Base-by-base conservation (phyloP, 2,888 invertebrate species). In the Isoperla grammatica region DNA sequence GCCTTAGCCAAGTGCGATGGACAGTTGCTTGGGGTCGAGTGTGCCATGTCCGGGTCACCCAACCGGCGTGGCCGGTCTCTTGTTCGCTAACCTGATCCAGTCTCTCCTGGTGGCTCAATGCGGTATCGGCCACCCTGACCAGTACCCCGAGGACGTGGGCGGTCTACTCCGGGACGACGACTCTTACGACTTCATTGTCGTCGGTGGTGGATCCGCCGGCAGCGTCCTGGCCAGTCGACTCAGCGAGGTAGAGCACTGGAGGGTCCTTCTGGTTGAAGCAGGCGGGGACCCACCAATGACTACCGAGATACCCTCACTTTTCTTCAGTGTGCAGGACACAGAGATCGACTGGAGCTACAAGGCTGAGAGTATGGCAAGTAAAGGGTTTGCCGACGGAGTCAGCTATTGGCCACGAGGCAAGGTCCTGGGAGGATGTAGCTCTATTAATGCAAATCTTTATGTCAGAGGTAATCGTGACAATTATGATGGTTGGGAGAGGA, bases 391-490 rank as follows among this genome's bases (percentile, higher is more conserved):
- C 11, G 45, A 13, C 11, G 17, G 11, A 45, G 19, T 15, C 15
- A 29, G 82, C 66, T 72, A 69, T 56, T 83, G 80, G 80, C 77
- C 81, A 0, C 73, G 81, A 19, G 84, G 84, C 0, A 84, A 85
- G 68, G 79, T 79, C 11, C 72, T 84, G 15, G 88, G 88, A 0
- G 88, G 88, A 0, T 76, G 79, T 1, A 82, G 84, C 12, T 75
- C 76, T 0, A 76, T 85, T 2, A 87, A 87, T 70, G 82, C 76
- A 11, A 83, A 87, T 84, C 59, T 85, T 0, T 83, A 87, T 68
- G 69, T 84, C 0, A 74, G 82, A 3, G 87, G 87, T 0, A 82
- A 83, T 71, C 77, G 79, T 3, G 68, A 69, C 2, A 87, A 88
- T 69, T 88, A 79, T 67, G 81, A 88, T 67, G 69, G 73, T 0